These are phyloP conservation scores for Podargus strigoides DNA, from an alignment of 2,797 vertebrate genomes.

Conservation along the genomic window DNA sequence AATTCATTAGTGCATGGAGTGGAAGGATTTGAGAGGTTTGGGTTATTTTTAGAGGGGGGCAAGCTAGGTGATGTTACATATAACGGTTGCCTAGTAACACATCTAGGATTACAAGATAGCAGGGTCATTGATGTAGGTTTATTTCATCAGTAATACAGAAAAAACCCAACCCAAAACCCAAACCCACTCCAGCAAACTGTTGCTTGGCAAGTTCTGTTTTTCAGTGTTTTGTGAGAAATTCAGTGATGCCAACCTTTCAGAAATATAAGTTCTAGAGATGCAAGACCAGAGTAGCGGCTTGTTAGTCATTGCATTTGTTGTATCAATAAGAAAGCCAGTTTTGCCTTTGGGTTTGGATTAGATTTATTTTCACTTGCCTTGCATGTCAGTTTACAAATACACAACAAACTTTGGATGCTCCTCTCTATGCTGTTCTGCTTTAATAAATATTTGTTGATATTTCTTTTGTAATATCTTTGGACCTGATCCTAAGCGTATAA, in stretches of 20 bases:
- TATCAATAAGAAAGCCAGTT: neutral
- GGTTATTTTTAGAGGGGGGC: conserved; percentile 11
- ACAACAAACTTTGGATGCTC: neutral
- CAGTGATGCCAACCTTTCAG: neutral
- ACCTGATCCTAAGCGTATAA: neutral
- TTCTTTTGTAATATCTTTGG: conserved; percentile 4
- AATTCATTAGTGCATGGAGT: neutral
- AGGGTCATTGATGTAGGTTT: neutral
- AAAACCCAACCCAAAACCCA: neutral
- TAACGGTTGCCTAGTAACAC: conserved; percentile 39
- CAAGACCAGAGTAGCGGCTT: neutral
- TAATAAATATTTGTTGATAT: conserved; percentile 21
- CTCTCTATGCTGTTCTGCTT: neutral
- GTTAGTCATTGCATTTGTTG: conserved; percentile 32
- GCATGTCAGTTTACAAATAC: neutral
- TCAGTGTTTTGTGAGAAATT: neutral
- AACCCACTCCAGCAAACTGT: neutral
- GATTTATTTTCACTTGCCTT: conserved; percentile 34
- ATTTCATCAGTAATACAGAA: neutral
- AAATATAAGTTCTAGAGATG: neutral
- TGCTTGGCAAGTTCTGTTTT: neutral
- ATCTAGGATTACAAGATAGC: neutral
- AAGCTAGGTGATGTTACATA: neutral
- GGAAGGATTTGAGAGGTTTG: neutral
- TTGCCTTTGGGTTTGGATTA: conserved; percentile 34